Evolutionary conservation across 2,888 invertebrate species (phyloP).

Genomic region (Branchellion lobata): DNA sequence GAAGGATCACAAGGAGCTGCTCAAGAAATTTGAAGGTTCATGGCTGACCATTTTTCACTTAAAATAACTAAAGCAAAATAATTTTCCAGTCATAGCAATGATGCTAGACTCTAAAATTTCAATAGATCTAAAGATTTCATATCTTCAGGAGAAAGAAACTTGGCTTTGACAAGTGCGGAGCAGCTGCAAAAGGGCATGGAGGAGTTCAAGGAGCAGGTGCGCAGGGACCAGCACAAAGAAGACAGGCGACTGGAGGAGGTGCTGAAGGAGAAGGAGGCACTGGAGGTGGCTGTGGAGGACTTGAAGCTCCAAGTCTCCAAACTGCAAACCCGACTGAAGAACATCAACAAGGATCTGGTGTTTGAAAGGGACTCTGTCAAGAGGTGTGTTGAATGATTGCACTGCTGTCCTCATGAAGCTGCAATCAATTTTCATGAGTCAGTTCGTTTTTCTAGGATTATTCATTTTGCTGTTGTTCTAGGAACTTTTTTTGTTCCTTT

Average conservation of each 20-base stretch:
- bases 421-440: too few species aligned
- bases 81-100: too few species aligned
- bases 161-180: constrained; percentile 32
- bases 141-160: constrained; percentile 32
- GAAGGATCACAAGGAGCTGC: background rate
- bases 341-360: background rate
- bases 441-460: too few species aligned
- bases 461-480: too few species aligned
- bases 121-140: background rate
- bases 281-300: background rate
- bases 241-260: background rate
- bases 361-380: constrained; percentile 19
- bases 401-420: too few species aligned
- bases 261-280: constrained; percentile 20
- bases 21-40: background rate
- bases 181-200: constrained; percentile 9
- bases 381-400: background rate
- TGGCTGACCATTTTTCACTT: background rate
- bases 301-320: constrained; percentile 5
- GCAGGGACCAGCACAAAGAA: background rate
- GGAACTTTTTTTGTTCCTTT: too few species aligned
- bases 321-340: constrained; percentile 14
- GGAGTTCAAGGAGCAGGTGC: constrained; percentile 12
- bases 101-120: too few species aligned
- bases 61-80: too few species aligned